Base-by-base conservation (phyloP, 2,113 vertebrate genomes). In the Hydrolagus affinis region DNA sequence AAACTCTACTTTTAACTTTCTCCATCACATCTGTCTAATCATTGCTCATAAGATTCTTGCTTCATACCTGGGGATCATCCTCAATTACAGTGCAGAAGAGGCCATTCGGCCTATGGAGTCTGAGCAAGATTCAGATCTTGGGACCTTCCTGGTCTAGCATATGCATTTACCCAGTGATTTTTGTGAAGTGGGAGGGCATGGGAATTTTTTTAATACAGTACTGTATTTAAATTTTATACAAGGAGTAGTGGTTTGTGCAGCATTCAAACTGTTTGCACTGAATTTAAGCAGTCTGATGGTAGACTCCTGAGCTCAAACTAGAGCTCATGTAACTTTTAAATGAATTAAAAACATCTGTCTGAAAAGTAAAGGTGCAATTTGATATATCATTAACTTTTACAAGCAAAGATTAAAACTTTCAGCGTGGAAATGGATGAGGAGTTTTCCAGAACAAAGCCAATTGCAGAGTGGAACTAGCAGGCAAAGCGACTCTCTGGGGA, bases 381-480 rank as follows among this genome's bases (percentile, higher is more conserved):
- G 77, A 83, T 83, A 83, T 25, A 30, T 30, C 25, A 21, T 66
- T 66, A 77, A 66, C 10, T 83, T 83, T 83, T 83, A 66, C 77
- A 83, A 83, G 77, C 15, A 66, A 30, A 83, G 60, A 25, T 83
- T 66, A 83, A 64, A 19, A 64, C 60, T 83, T 44, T 30, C 23
- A 64, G 77, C 28, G 30, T 83, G 12, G 66, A 64, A 83, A 30
- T 83, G 14, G 21, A 30, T 64, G 57, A 60, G 57, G n/a, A 14
- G 57, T 62, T 78, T 78, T 60, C 76, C n/a, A 83, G 77, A 66
- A 62, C 9, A 10, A 17, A 66, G 30, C 8, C 25, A 66, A 8
- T 59, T 14, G 8, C 28, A 57, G n/a, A 78, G 14, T 83, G 14
- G n/a, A 62, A 83, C 23, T 62, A 83, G 23, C 25, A 19, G 17